Evolutionary conservation across 1,140 invertebrate species (phyloP).

Genomic region (Phocides pigmalion): DNA sequence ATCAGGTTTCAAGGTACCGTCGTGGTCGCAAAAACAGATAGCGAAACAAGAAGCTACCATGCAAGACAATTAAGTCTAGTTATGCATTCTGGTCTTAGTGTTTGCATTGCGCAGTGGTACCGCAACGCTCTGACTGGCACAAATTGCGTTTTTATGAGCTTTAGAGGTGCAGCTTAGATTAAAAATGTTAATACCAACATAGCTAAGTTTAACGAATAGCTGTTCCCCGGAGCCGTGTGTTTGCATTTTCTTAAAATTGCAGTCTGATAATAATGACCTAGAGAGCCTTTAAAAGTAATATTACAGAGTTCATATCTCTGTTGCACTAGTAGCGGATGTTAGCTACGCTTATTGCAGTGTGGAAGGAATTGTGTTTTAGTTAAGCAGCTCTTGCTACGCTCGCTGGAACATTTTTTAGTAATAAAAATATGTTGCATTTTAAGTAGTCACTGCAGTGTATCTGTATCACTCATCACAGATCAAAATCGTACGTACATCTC

Average conservation of each 20-base stretch:
- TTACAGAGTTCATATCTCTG: neutral
- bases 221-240: neutral
- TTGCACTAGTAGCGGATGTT: neutral
- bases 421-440: too few relatives aligned
- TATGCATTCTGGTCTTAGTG: slow-evolving; percentile 5
- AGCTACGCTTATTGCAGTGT: neutral
- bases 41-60: neutral
- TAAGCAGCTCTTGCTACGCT: too few relatives aligned
- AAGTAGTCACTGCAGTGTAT: too few relatives aligned
- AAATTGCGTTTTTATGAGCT: slow-evolving; percentile 2
- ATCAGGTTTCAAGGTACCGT: too few relatives aligned
- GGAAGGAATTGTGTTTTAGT: too few relatives aligned
- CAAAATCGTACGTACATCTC: too few relatives aligned
- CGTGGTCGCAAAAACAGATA: neutral
- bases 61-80: slow-evolving; percentile 5
- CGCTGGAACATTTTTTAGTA: too few relatives aligned
- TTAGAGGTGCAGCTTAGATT: slow-evolving; percentile 9
- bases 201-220: slow-evolving; percentile 5
- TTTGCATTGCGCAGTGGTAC: neutral
- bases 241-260: neutral
- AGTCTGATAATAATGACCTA: slow-evolving; percentile 1
- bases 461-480: too few relatives aligned
- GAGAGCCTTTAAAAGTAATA: neutral
- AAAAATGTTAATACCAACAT: slow-evolving; percentile 4
- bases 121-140: neutral